Conservation (phyloP, 2,797 vertebrate species). For the Characodon lateralis region DNA sequence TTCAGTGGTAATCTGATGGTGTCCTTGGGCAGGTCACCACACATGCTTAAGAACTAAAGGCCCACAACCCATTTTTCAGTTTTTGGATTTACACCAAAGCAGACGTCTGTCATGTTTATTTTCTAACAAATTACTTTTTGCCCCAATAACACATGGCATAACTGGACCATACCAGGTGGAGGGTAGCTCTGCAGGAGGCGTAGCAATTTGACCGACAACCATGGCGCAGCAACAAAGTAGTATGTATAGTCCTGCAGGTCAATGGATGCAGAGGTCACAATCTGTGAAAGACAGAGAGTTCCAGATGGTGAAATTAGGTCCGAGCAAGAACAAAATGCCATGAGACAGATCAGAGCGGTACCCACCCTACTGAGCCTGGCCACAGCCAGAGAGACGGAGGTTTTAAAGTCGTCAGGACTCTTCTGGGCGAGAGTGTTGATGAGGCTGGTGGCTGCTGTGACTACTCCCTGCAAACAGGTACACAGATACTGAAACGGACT, state of each 20-base stretch:
- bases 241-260: slow-evolving; percentile 98
- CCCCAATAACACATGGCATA: not conserved
- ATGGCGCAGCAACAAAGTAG: slow-evolving; percentile 96
- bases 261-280: slow-evolving; percentile 93
- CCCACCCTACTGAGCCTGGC: slow-evolving; percentile 92
- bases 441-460: slow-evolving; percentile 90
- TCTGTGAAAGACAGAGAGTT: slow-evolving; percentile 72
- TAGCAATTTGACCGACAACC: slow-evolving; percentile 94
- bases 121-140: not conserved
- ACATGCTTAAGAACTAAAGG: not conserved
- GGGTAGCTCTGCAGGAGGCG: slow-evolving; percentile 95
- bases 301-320: not conserved
- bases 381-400: slow-evolving; percentile 90
- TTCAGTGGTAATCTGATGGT: not conserved
- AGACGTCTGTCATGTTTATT: not conserved
- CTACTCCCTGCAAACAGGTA: slow-evolving; percentile 84
- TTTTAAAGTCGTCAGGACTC: slow-evolving; percentile 95
- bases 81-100: no score
- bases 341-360: not conserved
- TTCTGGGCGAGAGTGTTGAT: slow-evolving; percentile 92
- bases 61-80: no score
- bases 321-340: fast-evolving
- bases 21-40: not conserved
- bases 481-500: not conserved
- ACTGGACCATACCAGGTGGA: slow-evolving; percentile 80